Conservation (phyloP, 2,888 invertebrate species). For the Yponomeuta cagnagella region DNA sequence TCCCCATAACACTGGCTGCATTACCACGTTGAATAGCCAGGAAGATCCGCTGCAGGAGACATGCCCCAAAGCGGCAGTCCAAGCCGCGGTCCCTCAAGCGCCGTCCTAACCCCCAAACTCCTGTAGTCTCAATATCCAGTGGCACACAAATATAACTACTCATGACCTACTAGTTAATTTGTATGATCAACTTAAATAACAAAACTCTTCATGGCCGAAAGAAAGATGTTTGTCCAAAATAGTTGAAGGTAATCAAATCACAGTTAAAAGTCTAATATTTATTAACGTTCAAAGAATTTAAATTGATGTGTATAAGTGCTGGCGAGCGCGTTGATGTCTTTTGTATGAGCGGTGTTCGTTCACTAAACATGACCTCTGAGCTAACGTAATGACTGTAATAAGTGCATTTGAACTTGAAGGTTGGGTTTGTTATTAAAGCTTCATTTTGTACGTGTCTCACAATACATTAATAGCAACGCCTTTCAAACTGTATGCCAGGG, state of each 20-base stretch:
- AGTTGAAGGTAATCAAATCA: slow-evolving; percentile 1
- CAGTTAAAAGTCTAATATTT: neutral
- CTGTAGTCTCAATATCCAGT: too few relatives aligned
- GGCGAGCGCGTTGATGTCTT: slow-evolving; percentile 14
- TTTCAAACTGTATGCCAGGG: neutral
- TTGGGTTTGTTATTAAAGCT: slow-evolving; percentile 4
- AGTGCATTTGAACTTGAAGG: slow-evolving; percentile 6
- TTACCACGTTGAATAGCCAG: too few relatives aligned
- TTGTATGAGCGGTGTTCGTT: slow-evolving; percentile 6
- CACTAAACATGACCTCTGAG: neutral
- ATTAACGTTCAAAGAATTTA: neutral
- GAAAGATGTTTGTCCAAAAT: neutral
- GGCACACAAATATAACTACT: too few relatives aligned
- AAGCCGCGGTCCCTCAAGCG: too few relatives aligned
- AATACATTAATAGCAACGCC: neutral
- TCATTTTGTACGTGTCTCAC: neutral
- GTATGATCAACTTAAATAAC: neutral
- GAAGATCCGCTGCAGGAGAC: too few relatives aligned
- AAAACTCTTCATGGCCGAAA: neutral
- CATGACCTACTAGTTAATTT: too few relatives aligned
- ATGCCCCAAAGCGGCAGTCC: too few relatives aligned
- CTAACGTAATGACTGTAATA: neutral
- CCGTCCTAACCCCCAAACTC: too few relatives aligned
- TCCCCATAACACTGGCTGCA: too few relatives aligned
- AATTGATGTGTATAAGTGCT: neutral